Conservation (phyloP, 2,888 invertebrate species). For the Pandemis cinnamomeana region DNA sequence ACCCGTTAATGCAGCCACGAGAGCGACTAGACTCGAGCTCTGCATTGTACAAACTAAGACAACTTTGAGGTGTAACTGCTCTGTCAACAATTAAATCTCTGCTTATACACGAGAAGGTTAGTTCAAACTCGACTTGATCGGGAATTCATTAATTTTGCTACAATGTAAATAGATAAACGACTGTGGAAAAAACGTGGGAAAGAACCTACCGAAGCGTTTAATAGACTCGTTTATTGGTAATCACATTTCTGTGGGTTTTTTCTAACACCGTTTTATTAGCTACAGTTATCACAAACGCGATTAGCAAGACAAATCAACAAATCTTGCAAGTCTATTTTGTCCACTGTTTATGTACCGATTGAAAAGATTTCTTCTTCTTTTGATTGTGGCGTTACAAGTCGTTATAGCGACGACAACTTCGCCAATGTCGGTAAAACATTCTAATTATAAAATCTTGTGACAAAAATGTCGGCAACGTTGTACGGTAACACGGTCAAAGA, state of each 20-base stretch:
- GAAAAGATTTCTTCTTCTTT: no score
- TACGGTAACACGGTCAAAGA: no score
- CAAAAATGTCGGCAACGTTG: no score
- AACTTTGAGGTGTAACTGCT: constrained; percentile 51
- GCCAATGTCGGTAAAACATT: no score
- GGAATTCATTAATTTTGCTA: not conserved
- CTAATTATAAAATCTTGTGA: no score
- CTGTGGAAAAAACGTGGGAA: not conserved
- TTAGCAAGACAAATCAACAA: no score
- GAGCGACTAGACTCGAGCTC: constrained; percentile 77
- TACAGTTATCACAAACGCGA: no score
- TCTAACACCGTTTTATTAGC: no score
- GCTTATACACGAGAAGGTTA: constrained; percentile 26
- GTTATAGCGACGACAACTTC: no score
- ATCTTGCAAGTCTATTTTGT: no score
- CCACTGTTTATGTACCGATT: no score
- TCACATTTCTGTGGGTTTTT: not conserved
- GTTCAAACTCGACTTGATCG: constrained; percentile 21
- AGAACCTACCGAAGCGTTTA: not conserved
- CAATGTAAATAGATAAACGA: not conserved
- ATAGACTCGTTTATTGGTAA: not conserved
- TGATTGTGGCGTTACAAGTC: no score
- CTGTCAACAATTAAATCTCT: constrained; percentile 34
- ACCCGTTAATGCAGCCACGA: constrained; percentile 64
- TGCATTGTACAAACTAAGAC: constrained; percentile 76